Evolutionary conservation across 2,888 invertebrate species (phyloP), one percentile per base, ranked within the genome.

Genomic region (Brassicogethes aeneus): DNA sequence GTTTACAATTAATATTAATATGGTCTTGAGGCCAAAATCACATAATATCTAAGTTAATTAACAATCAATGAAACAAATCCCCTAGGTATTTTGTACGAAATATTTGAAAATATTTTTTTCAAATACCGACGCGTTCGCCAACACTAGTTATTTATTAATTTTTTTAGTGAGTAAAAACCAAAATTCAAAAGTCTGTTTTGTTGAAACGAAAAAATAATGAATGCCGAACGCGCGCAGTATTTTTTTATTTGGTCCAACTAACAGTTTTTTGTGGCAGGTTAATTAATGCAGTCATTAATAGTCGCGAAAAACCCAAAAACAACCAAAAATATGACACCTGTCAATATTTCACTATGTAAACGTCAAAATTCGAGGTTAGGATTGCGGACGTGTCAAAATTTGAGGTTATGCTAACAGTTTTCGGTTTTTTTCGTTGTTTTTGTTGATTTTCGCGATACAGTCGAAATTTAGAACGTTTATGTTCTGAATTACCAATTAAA

Each of bases 1-100:
- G 56, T 57, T 54, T 61, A 60, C 56, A 61, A n/a, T n/a, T n/a
- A n/a, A n/a, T n/a, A n/a, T n/a, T n/a, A n/a, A n/a, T 60, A 59
- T 53, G 53, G 49, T 48, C 59, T 59, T 59, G 57, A 62, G 62
- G 61, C 62, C 61, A 59, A 32, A 62, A 61, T 63, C 61, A 62
- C 61, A 59, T 60, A 58, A 58, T 53, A 55, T 50, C 53, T 58
- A 60, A 42, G 38, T 34, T 41, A 37, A 41, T 43, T 29, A 34
- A 43, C 40, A 38, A 47, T 33, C 40, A 39, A 33, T 17, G 14
- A 32, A 32, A 32, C 32, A 32, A 32, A 32, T 32, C 12, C n/a
- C n/a, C n/a, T n/a, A n/a, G n/a, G n/a, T n/a, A n/a, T 10, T 16
- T 16, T 16, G 35, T 35, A 35, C 10, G 17, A 35, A 35, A 15